Conservation (phyloP, 2,797 vertebrate species). For the Hydrolagus colliei region DNA sequence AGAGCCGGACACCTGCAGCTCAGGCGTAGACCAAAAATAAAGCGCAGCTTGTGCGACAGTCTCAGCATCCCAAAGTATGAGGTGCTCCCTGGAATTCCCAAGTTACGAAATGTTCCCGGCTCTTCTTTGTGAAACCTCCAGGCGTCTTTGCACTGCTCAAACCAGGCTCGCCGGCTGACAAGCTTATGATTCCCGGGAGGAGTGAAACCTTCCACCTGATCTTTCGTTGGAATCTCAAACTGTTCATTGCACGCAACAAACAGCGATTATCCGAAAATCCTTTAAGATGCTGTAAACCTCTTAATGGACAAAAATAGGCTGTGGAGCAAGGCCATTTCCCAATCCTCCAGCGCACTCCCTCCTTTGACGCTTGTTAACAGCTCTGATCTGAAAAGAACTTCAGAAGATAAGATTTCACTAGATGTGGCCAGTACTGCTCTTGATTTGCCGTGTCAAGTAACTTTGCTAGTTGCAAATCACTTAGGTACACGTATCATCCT, state of each 20-base stretch:
- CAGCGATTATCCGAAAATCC: conserved; percentile 21
- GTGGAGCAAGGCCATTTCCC: not conserved
- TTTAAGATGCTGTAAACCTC: not conserved
- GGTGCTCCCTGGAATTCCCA: too few species aligned
- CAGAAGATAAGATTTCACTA: too few species aligned
- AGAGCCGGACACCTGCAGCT: not conserved
- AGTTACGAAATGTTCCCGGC: too few species aligned
- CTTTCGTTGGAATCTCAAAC: conserved; percentile 10
- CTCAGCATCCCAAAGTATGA: not conserved
- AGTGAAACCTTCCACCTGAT: not conserved
- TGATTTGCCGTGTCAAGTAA: too few species aligned
- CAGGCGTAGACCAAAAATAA: too few species aligned
- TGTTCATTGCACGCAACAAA: not conserved
- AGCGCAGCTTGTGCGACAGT: not conserved
- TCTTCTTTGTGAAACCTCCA: too few species aligned
- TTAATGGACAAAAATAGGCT: conserved; percentile 17
- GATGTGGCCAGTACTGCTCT: too few species aligned
- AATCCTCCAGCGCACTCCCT: not conserved
- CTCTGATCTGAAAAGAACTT: not conserved
- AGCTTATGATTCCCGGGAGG: not conserved
- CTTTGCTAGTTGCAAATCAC: too few species aligned
- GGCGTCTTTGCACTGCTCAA: too few species aligned
- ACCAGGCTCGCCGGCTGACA: too few species aligned
- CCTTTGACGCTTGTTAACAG: too few species aligned
- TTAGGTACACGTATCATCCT: too few species aligned